Evolutionary conservation across 2,888 invertebrate species (phyloP).

Genomic region (Anoplius nigerrimus): DNA sequence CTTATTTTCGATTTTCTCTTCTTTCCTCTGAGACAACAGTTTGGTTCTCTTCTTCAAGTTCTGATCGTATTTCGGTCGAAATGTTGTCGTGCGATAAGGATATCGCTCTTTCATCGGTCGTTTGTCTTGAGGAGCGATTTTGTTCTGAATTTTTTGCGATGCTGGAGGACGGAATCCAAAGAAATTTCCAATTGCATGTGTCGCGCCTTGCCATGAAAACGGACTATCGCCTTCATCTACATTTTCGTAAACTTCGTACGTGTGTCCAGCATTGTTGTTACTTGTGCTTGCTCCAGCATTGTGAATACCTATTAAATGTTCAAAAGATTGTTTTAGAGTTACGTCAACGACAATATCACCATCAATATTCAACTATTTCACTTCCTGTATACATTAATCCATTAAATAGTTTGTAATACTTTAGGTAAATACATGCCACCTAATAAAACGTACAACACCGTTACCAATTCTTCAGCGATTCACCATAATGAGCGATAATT

Average conservation of each 20-base stretch:
- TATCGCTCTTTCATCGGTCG: constrained; percentile 9
- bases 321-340: too few relatives aligned
- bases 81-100: background rate
- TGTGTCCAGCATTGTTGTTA: constrained; percentile 25
- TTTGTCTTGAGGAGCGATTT: constrained; percentile 45
- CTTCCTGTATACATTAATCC: too few relatives aligned
- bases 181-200: constrained; percentile 50
- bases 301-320: too few relatives aligned
- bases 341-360: too few relatives aligned
- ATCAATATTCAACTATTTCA: too few relatives aligned
- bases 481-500: too few relatives aligned
- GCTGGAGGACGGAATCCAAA: constrained; percentile 31
- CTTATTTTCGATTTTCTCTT: constrained; percentile 51
- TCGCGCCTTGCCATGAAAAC: constrained; percentile 51
- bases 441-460: too few relatives aligned
- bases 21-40: constrained; percentile 17
- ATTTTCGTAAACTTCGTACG: constrained; percentile 62
- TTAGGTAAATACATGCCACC: too few relatives aligned
- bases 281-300: too few relatives aligned
- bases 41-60: background rate
- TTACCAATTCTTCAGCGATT: too few relatives aligned
- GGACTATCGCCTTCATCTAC: constrained; percentile 54
- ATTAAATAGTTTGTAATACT: too few relatives aligned
- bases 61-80: background rate
- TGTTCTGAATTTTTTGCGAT: constrained; percentile 41